phyloP scores from a whole-genome alignment of 2,113 vertebrate genomes.

The Anser cygnoides region DNA sequence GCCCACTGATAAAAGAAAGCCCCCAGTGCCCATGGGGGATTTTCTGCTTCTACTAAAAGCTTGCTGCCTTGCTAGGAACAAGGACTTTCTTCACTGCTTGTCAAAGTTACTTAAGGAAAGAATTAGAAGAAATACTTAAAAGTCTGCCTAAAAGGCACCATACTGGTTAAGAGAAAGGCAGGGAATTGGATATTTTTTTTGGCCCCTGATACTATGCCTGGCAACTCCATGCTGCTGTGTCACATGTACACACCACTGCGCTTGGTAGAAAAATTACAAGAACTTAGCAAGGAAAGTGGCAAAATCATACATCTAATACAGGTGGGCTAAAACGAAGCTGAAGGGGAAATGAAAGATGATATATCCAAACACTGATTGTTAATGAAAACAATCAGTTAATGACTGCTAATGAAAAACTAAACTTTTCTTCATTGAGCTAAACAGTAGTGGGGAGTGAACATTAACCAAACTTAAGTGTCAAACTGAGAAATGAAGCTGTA shows the following conservation, averaged over 20 bases:
- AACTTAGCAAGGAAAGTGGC: neutral
- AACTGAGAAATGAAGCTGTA: neutral
- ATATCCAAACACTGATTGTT: neutral
- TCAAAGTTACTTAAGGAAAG: neutral
- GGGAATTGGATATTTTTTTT: neutral
- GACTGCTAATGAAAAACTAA: neutral
- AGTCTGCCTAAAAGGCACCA: neutral
- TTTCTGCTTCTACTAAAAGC: neutral
- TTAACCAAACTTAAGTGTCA: neutral
- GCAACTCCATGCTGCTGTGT: neutral
- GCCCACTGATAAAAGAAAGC: neutral
- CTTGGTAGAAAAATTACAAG: neutral
- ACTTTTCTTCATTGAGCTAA: neutral
- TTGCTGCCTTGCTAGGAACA: neutral
- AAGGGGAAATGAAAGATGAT: constrained; percentile 17
- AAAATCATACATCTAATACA: neutral
- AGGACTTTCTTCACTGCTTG: neutral
- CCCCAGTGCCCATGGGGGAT: neutral
- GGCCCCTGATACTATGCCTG: neutral
- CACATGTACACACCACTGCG: neutral
- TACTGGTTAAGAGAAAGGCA: neutral
- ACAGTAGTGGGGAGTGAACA: neutral
- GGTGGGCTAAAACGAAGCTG: neutral
- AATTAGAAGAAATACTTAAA: neutral
- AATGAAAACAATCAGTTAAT: neutral